Base-by-base conservation (phyloP, 2,113 vertebrate species). In the Sialia sialis region DNA sequence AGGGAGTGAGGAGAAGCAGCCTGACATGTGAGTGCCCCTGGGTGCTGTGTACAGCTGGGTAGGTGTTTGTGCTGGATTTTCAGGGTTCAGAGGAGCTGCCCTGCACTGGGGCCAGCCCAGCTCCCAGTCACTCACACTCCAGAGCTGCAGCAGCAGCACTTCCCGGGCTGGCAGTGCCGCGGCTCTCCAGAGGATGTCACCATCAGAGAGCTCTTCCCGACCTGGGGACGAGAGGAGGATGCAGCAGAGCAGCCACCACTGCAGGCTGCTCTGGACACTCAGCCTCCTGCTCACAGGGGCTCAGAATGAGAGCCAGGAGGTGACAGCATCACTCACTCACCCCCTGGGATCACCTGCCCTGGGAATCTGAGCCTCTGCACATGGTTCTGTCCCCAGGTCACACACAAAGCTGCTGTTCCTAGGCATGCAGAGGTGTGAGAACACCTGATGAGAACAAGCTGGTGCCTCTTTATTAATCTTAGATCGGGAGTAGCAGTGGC, bases 121-220 rank as follows among this genome's bases (percentile, higher is more conserved):
- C 4, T 6, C 36, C 8, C 30, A 4, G 26, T 9, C 38, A 15
- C 55, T 41, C 5, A 0, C 15, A 0, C 10, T 32, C 20, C 17
- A 20, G 64, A 74, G 68, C 78, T 38, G 82, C 59, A 15, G 70
- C 75, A 54, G 87, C 58, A 46, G 89, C 60, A n/a, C 7, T 10
- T 13, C 0, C 1, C 3, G 38, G 64, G 48, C 56, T 1, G 0
- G 43, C 69, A 64, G 2, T 73, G 8, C 76, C 21, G 0, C 1
- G 0, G 8, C 48, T 16, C 0, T 32, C 78, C 12, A 4, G 58
- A 0, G 67, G 89, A 51, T 69, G 83, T 60, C 92, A 70, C 25
- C 91, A n/a, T 2, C 5, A 1, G 39, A 46, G 67, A 88, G 49
- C 48, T 20, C 20, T 34, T 60, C 72, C 36, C 27, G 12, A 1